These are phyloP conservation scores for Rutpela maculata DNA, from an alignment of 2,888 invertebrate species.

Conservation along the genomic window DNA sequence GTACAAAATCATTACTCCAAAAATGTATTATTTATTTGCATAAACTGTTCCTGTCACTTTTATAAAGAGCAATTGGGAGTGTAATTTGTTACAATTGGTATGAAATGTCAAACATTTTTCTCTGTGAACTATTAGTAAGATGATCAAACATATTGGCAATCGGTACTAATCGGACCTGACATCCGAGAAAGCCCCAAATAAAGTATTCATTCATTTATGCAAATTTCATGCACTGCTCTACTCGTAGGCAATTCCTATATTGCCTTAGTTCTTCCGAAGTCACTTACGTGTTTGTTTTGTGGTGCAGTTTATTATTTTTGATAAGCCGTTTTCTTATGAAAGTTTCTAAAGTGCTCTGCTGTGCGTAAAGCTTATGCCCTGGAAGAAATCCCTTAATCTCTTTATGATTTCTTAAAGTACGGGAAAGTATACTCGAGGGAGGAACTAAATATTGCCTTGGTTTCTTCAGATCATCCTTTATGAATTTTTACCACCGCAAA, in stretches of 20 bases:
- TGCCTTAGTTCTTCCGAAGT: conserved; percentile 45
- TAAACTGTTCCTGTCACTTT: no score
- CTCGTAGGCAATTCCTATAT: conserved; percentile 50
- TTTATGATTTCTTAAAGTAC: conserved; percentile 66
- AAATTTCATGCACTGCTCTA: conserved; percentile 49
- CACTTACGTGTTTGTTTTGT: conserved; percentile 51
- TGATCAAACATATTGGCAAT: no score
- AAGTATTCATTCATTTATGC: conserved; percentile 48
- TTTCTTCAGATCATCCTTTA: conserved; percentile 16
- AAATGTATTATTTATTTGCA: no score
- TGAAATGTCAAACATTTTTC: no score
- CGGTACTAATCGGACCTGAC: no score
- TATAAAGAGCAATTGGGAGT: no score
- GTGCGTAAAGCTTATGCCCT: conserved; percentile 59
- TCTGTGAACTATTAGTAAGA: no score
- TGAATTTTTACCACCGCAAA: conserved; percentile 24
- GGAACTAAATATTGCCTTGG: conserved; percentile 39
- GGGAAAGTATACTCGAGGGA: conserved; percentile 49
- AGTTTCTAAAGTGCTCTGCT: conserved; percentile 57
- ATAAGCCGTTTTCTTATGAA: conserved; percentile 62
- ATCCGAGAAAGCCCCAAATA: background rate
- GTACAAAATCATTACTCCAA: no score
- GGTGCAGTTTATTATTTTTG: conserved; percentile 64
- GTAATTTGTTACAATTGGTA: no score
- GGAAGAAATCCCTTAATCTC: conserved; percentile 62